A percentile compares a stretch with the other conserved stretches of the same genome.
Evolutionary conservation across 2,797 vertebrate species (phyloP).

Genomic region (Propithecus deckenii): DNA sequence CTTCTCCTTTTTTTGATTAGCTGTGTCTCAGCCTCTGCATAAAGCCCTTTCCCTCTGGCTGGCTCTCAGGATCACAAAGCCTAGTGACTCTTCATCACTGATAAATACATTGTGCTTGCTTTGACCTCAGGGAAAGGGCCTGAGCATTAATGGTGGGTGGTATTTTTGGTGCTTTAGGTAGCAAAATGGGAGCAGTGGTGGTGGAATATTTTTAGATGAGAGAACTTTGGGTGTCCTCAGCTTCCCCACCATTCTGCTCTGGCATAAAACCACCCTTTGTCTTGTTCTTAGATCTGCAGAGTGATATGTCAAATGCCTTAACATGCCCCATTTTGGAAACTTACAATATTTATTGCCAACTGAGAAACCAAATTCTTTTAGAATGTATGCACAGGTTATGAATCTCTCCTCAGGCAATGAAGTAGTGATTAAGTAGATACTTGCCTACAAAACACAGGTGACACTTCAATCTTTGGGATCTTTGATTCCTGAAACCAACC

Average conservation of each 20-base stretch:
- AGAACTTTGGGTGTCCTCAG: neutral
- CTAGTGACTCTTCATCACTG: neutral
- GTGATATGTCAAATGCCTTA: constrained; percentile 43
- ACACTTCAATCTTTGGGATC: constrained; percentile 50
- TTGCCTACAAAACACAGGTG: constrained; percentile 50
- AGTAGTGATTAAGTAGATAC: constrained; percentile 43
- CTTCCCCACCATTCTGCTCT: neutral
- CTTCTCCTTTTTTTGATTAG: neutral
- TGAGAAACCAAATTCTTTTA: constrained; percentile 53
- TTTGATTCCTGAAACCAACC: constrained; percentile 52
- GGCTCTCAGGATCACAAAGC: neutral
- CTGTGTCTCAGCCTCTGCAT: neutral
- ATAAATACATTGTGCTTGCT: neutral
- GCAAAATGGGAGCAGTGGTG: neutral
- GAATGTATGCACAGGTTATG: neutral
- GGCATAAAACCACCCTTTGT: constrained; percentile 46
- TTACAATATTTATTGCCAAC: constrained; percentile 35
- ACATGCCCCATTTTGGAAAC: constrained; percentile 66
- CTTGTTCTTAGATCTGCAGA: constrained; percentile 38
- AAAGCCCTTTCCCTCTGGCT: neutral
- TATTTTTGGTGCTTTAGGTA: neutral
- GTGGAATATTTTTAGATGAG: neutral
- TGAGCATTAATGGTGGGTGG: neutral
- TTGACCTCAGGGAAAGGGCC: neutral
- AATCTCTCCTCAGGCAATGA: constrained; percentile 54